Conservation (phyloP, 2,113 vertebrate species). For the Indicator indicator region DNA sequence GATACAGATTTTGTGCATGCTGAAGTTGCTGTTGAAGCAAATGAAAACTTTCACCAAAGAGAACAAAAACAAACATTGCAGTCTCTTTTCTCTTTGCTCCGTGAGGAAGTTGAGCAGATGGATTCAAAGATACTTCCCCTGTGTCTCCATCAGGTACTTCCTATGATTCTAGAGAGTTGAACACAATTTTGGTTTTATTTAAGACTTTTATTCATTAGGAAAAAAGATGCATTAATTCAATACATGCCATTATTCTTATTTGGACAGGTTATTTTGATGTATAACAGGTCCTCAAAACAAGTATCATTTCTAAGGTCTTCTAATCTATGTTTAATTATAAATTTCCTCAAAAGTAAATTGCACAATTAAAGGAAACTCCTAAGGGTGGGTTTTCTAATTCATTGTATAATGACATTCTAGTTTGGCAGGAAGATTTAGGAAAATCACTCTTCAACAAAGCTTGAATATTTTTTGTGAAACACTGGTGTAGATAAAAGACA, state of each 20-base stretch:
- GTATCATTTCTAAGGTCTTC: background rate
- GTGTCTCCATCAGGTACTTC: slow-evolving; percentile 90
- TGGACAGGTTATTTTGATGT: background rate
- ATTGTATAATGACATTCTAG: background rate
- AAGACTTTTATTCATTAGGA: background rate
- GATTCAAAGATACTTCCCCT: slow-evolving; percentile 88
- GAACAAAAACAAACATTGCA: slow-evolving; percentile 55
- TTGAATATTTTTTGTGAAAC: background rate
- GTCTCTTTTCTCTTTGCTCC: slow-evolving; percentile 85
- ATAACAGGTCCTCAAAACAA: background rate
- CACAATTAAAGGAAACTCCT: background rate
- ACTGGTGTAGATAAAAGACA: background rate
- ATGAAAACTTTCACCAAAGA: slow-evolving; percentile 49
- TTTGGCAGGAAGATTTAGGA: background rate
- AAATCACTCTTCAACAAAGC: background rate
- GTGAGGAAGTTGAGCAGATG: slow-evolving; percentile 80
- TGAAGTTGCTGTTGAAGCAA: slow-evolving; percentile 34
- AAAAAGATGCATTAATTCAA: background rate
- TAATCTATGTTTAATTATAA: background rate
- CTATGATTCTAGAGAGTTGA: background rate
- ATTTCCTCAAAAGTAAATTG: background rate
- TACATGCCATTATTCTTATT: background rate
- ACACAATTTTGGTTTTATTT: background rate
- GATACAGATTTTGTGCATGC: background rate
- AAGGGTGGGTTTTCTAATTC: background rate